A percentile compares a stretch with the other conserved stretches of the same genome.
phyloP scores from a whole-genome alignment of 1,140 invertebrate species.

The Anastrepha obliqua region DNA sequence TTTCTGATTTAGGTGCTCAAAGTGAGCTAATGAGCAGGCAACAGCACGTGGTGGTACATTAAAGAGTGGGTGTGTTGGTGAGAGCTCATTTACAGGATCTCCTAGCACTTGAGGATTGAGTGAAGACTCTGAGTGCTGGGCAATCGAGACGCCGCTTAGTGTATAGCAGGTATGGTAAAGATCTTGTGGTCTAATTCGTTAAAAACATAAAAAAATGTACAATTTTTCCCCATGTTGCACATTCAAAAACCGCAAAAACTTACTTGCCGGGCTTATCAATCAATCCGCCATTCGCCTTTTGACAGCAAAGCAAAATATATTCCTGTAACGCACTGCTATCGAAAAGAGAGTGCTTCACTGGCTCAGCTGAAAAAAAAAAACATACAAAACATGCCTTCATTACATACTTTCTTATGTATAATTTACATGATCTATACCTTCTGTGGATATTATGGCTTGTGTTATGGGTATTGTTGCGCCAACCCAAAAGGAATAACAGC shows the following conservation, averaged over 20 bases:
- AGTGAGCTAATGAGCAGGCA: conserved; percentile 64
- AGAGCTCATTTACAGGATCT: conserved; percentile 78
- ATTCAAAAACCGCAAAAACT: conserved; percentile 66
- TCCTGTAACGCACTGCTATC: conserved; percentile 92
- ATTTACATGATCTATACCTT: conserved; percentile 67
- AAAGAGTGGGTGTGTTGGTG: conserved; percentile 80
- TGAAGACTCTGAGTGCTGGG: conserved; percentile 86
- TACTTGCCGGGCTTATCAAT: conserved; percentile 97
- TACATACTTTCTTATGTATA: neutral
- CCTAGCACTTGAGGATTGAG: conserved; percentile 77
- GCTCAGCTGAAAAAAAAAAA: conserved; percentile 56
- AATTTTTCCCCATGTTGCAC: neutral
- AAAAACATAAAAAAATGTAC: neutral
- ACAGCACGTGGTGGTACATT: conserved; percentile 77
- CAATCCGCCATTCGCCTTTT: conserved; percentile 91
- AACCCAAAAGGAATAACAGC: conserved; percentile 99
- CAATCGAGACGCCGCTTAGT: conserved; percentile 94
- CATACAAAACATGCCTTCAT: neutral
- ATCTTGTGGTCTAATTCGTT: conserved; percentile 83
- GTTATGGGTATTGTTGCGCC: conserved; percentile 91
- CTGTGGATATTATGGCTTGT: conserved; percentile 77
- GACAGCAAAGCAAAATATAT: conserved; percentile 95
- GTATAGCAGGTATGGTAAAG: conserved; percentile 98
- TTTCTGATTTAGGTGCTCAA: conserved; percentile 57
- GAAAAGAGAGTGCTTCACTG: conserved; percentile 78